Base-by-base conservation (phyloP, 2,888 invertebrate species). In the Tetrapedia diversipes region DNA sequence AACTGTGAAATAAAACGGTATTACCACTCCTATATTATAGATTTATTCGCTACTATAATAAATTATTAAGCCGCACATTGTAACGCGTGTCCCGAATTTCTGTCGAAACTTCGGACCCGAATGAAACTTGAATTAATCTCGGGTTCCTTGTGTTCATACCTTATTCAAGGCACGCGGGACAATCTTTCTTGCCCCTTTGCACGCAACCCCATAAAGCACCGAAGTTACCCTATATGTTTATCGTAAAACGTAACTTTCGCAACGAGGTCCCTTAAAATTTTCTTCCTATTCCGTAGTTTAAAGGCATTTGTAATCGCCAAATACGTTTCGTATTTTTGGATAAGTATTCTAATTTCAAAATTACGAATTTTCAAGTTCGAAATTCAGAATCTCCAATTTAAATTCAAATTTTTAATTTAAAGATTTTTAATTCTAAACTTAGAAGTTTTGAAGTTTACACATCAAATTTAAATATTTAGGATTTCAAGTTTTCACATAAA, bases 91-190 rank as follows among this genome's bases (percentile, higher is more conserved):
- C 32, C 4, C 22, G 22, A 39, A 56, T 47, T 69, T 45, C 19
- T 3, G 22, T 3, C n/a, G 47, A 29, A 49, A 7, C 14, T 11
- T 34, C 53, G 59, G 19, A 19, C 41, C 16, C 56, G 39, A 66
- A 49, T 66, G 54, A 56, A 70, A 66, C 39, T 66, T 66, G 22
- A 39, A 66, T 70, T 66, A 56, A 70, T 66, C 56, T 41, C 56
- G n/a, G 54, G 39, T 24, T 10, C 19, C 32, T 11, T 8, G 4
- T 19, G 60, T 7, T 43, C 47, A 37, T 66, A 29, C n/a, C 47
- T 49, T 56, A 66, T 66, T 70, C 41, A 49, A 39, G 39, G n/a
- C 49, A 49, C 56, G 56, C 39, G 56, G 57, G 32, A 41, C 47
- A 56, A 70, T 70, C 49, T 49, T 49, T 19, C 39, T 49, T 39